phyloP scores from a whole-genome alignment of 2,113 vertebrate species.

The Barnardius zonarius region DNA sequence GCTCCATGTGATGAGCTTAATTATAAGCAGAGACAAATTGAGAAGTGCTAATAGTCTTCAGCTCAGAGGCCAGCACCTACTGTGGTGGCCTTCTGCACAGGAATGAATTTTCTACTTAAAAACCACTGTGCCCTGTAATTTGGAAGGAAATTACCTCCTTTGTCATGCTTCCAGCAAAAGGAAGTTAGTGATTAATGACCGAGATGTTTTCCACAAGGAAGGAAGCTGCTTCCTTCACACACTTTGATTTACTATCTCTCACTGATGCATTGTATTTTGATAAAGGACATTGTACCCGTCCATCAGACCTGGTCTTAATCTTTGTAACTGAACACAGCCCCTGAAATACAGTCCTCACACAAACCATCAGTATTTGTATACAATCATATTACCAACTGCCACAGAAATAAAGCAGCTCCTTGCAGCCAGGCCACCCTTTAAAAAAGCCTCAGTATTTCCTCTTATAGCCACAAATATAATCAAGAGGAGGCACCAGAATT shows the following conservation, averaged over 20 bases:
- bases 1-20: not conserved
- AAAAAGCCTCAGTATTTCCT: not conserved
- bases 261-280: not conserved
- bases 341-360: not conserved
- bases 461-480: not conserved
- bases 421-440: not conserved
- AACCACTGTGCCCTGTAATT: not conserved
- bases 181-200: not conserved
- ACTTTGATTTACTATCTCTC: not conserved
- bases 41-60: not conserved
- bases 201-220: not conserved
- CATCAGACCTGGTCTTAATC: not conserved
- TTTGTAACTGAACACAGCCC: not conserved
- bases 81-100: not conserved
- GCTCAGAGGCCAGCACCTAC: not conserved
- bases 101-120: not conserved
- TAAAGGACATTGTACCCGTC: not conserved
- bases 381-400: not conserved
- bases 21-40: not conserved
- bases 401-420: not conserved
- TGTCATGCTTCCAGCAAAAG: not conserved
- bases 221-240: not conserved
- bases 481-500: not conserved
- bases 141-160: not conserved
- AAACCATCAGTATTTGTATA: not conserved